A percentile compares a stretch with the other conserved stretches of the same genome.
Conservation (phyloP, 2,888 invertebrate species). For the Dicycla oo region DNA sequence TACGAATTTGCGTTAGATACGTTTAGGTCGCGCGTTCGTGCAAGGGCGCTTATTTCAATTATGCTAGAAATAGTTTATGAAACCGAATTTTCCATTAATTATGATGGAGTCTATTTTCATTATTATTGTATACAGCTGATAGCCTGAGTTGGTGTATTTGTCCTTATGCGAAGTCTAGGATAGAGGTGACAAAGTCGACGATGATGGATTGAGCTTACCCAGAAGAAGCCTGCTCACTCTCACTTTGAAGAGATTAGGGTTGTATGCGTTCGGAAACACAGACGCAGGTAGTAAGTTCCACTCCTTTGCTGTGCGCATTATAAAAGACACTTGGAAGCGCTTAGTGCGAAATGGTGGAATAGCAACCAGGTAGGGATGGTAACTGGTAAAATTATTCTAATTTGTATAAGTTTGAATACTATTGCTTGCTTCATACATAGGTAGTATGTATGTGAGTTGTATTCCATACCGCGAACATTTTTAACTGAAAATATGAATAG, state of each 20-base stretch:
- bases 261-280: too few species aligned
- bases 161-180: not conserved
- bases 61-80: constrained; percentile 15
- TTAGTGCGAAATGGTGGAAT: too few species aligned
- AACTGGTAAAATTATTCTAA: not conserved
- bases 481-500: too few species aligned
- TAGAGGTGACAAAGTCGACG: too few species aligned
- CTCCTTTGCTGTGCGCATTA: too few species aligned
- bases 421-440: not conserved
- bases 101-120: not conserved
- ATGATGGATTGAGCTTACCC: too few species aligned
- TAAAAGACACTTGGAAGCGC: too few species aligned
- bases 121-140: not conserved
- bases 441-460: not conserved
- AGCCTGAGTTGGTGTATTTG: not conserved
- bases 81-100: not conserved
- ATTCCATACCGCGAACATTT: not conserved
- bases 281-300: too few species aligned
- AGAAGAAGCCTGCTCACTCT: too few species aligned
- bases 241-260: too few species aligned
- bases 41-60: not conserved
- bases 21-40: not conserved
- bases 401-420: not conserved
- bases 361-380: too few species aligned
- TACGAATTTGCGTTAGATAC: not conserved